Percentiles rank a stretch among this genome's conserved stretches.
Conservation (phyloP, 2,797 vertebrate species). For the Crypturellus tataupa region DNA sequence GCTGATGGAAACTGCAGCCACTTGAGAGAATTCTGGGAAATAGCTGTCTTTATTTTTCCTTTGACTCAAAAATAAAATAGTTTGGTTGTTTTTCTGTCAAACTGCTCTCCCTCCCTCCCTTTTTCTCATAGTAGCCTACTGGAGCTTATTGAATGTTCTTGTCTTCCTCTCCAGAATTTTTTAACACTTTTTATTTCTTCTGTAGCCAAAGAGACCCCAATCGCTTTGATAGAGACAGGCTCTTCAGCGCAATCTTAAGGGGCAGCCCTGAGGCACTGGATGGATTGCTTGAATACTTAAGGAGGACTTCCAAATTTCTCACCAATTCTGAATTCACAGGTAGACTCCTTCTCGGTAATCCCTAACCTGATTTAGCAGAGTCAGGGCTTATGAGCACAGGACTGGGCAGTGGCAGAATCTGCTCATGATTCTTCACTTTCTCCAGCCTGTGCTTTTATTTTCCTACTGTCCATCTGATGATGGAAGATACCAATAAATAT, state of each 20-base stretch:
- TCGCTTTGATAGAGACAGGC: conserved; percentile 79
- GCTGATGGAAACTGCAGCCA: conserved; percentile 55
- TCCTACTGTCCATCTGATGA: neutral
- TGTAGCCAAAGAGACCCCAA: conserved; percentile 70
- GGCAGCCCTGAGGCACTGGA: conserved; percentile 74
- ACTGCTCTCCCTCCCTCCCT: neutral
- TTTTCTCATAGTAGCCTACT: neutral
- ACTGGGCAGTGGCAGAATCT: neutral
- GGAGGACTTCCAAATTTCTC: conserved; percentile 79
- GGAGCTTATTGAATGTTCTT: neutral
- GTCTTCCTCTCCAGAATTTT: neutral
- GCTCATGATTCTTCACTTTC: neutral
- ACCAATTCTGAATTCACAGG: conserved; percentile 81
- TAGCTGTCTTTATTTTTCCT: conserved; percentile 46
- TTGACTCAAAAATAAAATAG: conserved; percentile 61
- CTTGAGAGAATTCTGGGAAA: conserved; percentile 62
- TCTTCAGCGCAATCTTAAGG: conserved; percentile 76
- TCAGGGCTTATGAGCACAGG: rapidly evolving
- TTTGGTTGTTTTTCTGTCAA: neutral
- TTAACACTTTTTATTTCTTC: neutral
- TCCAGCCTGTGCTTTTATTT: neutral
- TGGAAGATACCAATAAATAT: neutral
- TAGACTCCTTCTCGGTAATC: conserved; percentile 2
- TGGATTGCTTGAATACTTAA: conserved; percentile 78
- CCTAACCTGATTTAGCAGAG: neutral